A percentile compares a stretch with the other conserved stretches of the same genome.
These are phyloP conservation scores for Volucella bombylans DNA, from an alignment of 2,888 invertebrate genomes.

Conservation along the genomic window DNA sequence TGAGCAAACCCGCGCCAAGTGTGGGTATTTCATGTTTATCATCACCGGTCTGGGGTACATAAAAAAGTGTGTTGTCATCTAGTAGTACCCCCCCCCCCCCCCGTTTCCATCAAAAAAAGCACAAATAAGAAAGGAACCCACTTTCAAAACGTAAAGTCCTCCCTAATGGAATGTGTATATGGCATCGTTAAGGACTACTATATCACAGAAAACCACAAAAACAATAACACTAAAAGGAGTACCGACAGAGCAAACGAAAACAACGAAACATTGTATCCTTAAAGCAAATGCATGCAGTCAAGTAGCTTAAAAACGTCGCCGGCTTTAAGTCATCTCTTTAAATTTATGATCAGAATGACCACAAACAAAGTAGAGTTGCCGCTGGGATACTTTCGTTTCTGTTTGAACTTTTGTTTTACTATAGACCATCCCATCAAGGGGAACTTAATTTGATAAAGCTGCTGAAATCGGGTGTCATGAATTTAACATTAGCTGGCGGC, in stretches of 20 bases:
- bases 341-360: constrained; percentile 23
- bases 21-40: constrained; percentile 60
- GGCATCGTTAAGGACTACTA: constrained; percentile 55
- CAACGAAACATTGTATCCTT: not conserved
- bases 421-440: too few species aligned
- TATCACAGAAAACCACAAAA: constrained; percentile 10
- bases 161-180: constrained; percentile 54
- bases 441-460: not conserved
- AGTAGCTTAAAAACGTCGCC: not conserved
- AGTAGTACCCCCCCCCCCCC: constrained; percentile 23
- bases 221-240: not conserved
- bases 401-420: too few species aligned
- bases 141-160: constrained; percentile 30
- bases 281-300: constrained; percentile 48
- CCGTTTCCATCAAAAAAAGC: not conserved
- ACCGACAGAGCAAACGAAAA: too few species aligned
- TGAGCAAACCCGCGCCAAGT: constrained; percentile 9
- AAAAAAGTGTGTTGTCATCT: constrained; percentile 57
- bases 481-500: too few species aligned
- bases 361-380: not conserved
- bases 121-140: constrained; percentile 14
- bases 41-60: constrained; percentile 15
- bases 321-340: constrained; percentile 61
- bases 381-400: not conserved
- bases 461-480: not conserved